Conservation (phyloP, 2,113 vertebrate species). For the Stegostoma tigrinum region DNA sequence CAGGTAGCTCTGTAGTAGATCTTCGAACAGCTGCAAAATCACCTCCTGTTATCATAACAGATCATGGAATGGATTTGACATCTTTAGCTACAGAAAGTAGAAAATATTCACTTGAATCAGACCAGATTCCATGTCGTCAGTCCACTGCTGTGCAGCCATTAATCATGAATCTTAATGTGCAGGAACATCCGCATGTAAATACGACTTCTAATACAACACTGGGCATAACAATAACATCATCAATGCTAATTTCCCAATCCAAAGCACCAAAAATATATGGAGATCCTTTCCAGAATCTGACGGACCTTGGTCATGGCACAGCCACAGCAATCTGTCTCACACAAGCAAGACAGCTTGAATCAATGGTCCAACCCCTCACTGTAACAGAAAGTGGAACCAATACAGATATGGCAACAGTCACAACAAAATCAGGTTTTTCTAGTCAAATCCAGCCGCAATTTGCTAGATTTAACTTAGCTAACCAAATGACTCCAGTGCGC, state of each 20-base stretch:
- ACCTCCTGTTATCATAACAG: constrained; percentile 90
- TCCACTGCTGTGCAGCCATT: constrained; percentile 85
- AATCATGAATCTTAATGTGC: constrained; percentile 91
- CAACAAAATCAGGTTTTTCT: constrained; percentile 66
- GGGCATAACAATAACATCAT: constrained; percentile 76
- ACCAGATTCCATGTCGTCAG: constrained; percentile 70
- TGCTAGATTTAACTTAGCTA: constrained; percentile 77
- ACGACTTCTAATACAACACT: constrained; percentile 73
- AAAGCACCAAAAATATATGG: constrained; percentile 84
- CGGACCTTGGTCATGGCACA: constrained; percentile 83
- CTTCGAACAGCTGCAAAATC: constrained; percentile 76
- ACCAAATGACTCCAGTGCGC: constrained; percentile 67
- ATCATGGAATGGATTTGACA: constrained; percentile 95
- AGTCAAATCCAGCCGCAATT: constrained; percentile 73
- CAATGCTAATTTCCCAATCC: constrained; percentile 76
- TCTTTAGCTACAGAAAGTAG: constrained; percentile 83
- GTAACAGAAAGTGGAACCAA: constrained; percentile 47
- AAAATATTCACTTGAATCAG: constrained; percentile 78
- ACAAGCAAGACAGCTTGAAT: constrained; percentile 70
- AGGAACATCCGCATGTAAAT: constrained; percentile 79
- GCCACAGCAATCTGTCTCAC: constrained; percentile 84
- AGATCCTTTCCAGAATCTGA: constrained; percentile 85
- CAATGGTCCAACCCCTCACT: constrained; percentile 53
- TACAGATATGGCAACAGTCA: constrained; percentile 51
- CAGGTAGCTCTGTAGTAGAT: constrained; percentile 71